Evolutionary conservation across 64 coral and sea anemone genomes (phyloP), one percentile per base, ranked within the genome.

Genomic region (Catalaphyllia jardinei): DNA sequence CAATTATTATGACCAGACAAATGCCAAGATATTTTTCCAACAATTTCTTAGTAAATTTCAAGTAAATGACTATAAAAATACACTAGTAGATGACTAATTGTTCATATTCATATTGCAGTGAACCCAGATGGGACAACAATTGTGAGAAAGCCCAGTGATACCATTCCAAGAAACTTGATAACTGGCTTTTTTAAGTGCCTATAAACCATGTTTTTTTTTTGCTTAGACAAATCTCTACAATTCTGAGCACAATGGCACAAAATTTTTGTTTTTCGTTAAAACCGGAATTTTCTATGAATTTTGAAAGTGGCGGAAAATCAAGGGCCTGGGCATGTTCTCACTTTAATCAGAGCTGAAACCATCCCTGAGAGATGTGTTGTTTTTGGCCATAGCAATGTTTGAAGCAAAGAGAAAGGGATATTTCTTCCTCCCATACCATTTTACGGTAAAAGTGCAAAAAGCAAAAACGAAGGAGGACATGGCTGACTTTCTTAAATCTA

Each of bases 221-320:
- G 74, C 74, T 31, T 49, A 42, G 46, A 39, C 38, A 76, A 76
- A 76, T 76, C 16, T 7, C 33, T 76, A 76, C 51, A 19, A 33
- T 39, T 15, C 13, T 46, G 39, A 33, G 74, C 31, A 31, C n/a
- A 51, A 76, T 76, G 74, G 31, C 74, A 33, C 31, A 76, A 76
- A 76, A 76, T 46, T 46, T 76, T 76, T 76, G 74, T 22, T 39
- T 76, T 76, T 76, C 39, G 39, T 46, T 22, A 51, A 76, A 76
- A 76, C 74, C 74, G 2, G 38, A 76, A 76, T 76, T 76, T 76
- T 76, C 38, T 24, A 76, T 76, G 74, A 76, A 76, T 76, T 76
- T 76, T 76, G 8, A 76, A 76, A 76, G 74, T 76, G 31, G 74
- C 12, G 54, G n/a, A n/a, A n/a, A n/a, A n/a, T n/a, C n/a, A n/a